Evolutionary conservation across 1,140 invertebrate genomes (phyloP), one percentile per base, ranked within the genome.

Genomic region (Argopecten irradians): DNA sequence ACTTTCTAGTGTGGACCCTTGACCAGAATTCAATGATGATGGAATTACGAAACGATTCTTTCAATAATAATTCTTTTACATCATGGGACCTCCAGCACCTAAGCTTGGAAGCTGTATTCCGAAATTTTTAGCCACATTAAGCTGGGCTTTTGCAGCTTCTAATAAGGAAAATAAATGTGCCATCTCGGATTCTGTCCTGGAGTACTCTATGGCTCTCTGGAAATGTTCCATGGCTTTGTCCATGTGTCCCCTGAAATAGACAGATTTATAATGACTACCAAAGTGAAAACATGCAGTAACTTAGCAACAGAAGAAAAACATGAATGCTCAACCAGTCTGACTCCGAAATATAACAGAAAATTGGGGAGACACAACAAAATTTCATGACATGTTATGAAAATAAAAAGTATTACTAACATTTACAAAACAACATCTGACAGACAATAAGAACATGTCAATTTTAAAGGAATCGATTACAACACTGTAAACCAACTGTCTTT

Each of bases 181-280:
- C 96, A 99, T 96, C 96, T 99, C 98, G 89, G 97, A 96, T 94
- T 97, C 97, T 32, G 97, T 98, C 93, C 98, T 98, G 34, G 98
- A 97, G 86, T 98, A 96, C 84, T 96, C 96, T 89, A 99, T 97
- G n/a, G 98, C 98, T 95, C 98, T 98, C 91, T 99, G 97, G 94
- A 99, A 99, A 32, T 98, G 96, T 90, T 97, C 97, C 88, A 99
- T 97, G 11, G 98, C 98, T 93, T 97, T 96, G 85, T 97, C 96
- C 86, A 99, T 95, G 94, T 98, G 98, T 83, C 98, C 98, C 91
- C 98, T 98, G 94, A 92, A 94, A 96, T 86, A 86, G n/a, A 87
- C 7, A 83, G 34, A 86, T 34, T 19, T 39, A 46, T 39, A 39
- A n/a, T n/a, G n/a, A n/a, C 16, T 41, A 82, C 11, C 46, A 71